A percentile compares a stretch with the other conserved stretches of the same genome.
These are phyloP conservation scores for Oceanites oceanicus DNA, from an alignment of 2,113 vertebrate genomes.

Conservation along the genomic window DNA sequence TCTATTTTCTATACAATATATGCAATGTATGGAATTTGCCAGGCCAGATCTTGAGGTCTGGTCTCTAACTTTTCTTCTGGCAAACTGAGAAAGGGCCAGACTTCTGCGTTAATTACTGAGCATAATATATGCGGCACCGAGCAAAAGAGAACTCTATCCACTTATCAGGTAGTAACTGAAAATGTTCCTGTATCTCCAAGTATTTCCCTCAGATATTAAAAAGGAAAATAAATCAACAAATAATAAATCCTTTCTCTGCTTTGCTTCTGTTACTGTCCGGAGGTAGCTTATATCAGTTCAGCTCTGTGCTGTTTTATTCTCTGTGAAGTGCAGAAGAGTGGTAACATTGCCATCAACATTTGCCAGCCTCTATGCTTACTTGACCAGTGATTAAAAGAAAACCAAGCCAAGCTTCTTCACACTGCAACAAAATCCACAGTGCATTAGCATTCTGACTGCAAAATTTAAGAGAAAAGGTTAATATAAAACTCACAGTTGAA, in stretches of 20 bases:
- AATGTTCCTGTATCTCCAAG: neutral
- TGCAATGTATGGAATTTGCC: neutral
- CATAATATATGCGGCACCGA: fast-evolving
- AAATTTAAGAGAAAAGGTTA: slow-evolving; percentile 31
- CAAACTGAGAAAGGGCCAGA: neutral
- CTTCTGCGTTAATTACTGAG: neutral
- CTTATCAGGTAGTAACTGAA: neutral
- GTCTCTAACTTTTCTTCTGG: neutral
- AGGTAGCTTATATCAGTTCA: neutral
- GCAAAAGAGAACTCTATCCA: neutral
- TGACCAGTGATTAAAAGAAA: neutral
- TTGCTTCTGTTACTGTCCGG: neutral
- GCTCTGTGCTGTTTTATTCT: neutral
- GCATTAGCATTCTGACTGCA: neutral
- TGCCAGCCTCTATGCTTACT: neutral
- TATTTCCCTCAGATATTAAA: neutral
- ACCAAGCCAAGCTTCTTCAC: neutral
- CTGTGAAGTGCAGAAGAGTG: neutral
- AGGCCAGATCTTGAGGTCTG: neutral
- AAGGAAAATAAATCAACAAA: neutral
- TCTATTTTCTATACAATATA: neutral
- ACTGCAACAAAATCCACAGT: neutral
- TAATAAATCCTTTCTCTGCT: neutral
- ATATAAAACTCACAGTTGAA: neutral
- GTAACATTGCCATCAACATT: neutral